These are phyloP conservation scores for Caenorhabditis latens DNA, from an alignment of 1,140 invertebrate species.

Conservation along the genomic window DNA sequence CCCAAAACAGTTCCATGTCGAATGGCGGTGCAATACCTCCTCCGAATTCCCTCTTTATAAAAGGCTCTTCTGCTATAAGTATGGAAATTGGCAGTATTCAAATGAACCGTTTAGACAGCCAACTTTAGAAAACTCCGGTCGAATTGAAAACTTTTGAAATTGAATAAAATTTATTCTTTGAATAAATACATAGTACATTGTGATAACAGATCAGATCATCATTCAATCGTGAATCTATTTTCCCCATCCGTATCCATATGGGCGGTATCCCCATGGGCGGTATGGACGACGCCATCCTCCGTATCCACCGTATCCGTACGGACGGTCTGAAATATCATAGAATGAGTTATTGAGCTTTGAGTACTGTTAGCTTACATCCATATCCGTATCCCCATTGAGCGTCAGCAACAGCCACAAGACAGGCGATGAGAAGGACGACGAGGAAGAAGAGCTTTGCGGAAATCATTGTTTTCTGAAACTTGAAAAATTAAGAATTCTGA, in stretches of 20 bases:
- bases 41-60: neutral
- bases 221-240: neutral
- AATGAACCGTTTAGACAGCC: neutral
- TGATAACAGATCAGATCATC: neutral
- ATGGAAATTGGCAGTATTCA: neutral
- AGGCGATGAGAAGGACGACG: conserved; percentile 27
- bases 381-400: conserved; percentile 53
- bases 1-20: neutral
- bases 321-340: neutral
- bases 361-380: conserved; percentile 20
- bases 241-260: conserved; percentile 53
- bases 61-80: neutral
- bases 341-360: neutral
- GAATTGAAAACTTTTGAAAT: neutral
- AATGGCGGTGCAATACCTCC: neutral
- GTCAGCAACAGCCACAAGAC: conserved; percentile 7
- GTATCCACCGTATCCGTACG: conserved; percentile 49
- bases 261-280: conserved; percentile 53
- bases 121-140: neutral
- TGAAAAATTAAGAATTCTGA: neutral
- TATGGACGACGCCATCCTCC: conserved; percentile 51
- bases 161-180: neutral
- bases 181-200: conserved; percentile 17
- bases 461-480: conserved; percentile 41
- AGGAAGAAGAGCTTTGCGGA: conserved; percentile 43